A percentile compares a stretch with the other conserved stretches of the same genome.
Conservation (phyloP, 2,113 vertebrate species). For the Podocnemis expansa region DNA sequence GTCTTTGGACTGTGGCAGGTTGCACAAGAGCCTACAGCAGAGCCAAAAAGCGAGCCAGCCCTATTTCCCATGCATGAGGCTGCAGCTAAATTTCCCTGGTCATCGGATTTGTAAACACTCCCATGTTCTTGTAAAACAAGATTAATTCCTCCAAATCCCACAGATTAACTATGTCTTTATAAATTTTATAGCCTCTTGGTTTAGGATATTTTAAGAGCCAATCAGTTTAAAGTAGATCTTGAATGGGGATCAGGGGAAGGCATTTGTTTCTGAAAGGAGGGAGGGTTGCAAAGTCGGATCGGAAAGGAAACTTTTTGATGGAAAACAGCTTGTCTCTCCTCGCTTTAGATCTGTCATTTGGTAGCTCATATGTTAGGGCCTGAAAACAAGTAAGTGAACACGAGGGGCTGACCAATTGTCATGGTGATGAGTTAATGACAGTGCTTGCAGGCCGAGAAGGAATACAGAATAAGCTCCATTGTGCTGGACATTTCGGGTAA, state of each 20-base stretch:
- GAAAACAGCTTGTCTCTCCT: background rate
- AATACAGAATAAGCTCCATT: too few species aligned
- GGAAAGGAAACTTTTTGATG: background rate
- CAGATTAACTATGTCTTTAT: background rate
- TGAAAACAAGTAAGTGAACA: background rate
- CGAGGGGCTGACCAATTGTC: background rate
- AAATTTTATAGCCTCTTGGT: background rate
- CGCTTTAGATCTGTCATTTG: background rate
- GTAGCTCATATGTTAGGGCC: background rate
- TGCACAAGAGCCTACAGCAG: too few species aligned
- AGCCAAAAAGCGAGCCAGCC: background rate
- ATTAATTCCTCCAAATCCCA: background rate
- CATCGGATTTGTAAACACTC: background rate
- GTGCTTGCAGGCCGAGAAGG: too few species aligned
- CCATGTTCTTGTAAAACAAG: background rate
- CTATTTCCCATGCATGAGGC: background rate
- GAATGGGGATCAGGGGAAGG: background rate
- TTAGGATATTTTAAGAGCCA: background rate
- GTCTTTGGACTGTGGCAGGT: too few species aligned
- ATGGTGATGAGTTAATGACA: background rate
- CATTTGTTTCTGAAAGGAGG: background rate
- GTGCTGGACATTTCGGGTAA: background rate
- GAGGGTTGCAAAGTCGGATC: background rate
- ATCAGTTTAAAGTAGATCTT: accelerated
- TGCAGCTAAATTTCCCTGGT: background rate